Evolutionary conservation across 2,797 vertebrate species (phyloP), one percentile per base, ranked within the genome.

Genomic region (Myotis vivesi): DNA sequence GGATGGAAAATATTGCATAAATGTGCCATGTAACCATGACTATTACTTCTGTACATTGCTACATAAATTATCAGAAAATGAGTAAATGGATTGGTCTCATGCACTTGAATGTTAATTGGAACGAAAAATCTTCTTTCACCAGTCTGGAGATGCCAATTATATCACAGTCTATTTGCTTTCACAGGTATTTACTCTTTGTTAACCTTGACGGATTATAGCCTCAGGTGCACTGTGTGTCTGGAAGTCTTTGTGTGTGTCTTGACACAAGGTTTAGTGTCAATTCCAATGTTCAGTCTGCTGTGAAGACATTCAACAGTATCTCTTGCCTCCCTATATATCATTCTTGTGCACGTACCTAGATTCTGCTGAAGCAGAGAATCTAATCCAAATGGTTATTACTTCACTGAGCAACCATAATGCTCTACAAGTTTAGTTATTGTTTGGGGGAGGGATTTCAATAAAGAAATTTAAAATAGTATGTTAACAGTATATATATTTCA

Each of bases 31-130:
- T 89, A 97, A 92, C 96, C 72, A 87, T 72, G 95, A 94, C 92
- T 97, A 96, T 96, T 96, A 91, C 94, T 97, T 96, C 96, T 95
- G 96, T 97, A 96, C 97, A 96, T 96, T 92, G 72, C 87, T 85
- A 94, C 90, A 96, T 96, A 96, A 97, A 95, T 96, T 95, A 97
- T 97, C 95, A 97, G 97, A 95, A 96, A 96, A 95, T 76, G 96
- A 97, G 94, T 93, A 93, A 97, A 97, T 95, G 96, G 95, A 94
- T 97, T 57, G 53, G 87, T 95, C 92, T 95, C 84, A 57, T 49
- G 88, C 86, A 88, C 88, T 91, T 97, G 96, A 97, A 97, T 95
- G 95, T 88, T 97, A 97, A 97, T 97, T 97, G 96, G 69, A 51
- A 93, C 86, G 69, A 97, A 95, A 96, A 95, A 95, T 89, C 83